Percentiles rank a stretch among this genome's conserved stretches.
Evolutionary conservation across 2,888 invertebrate species (phyloP).

Genomic region (Plebejus argus): DNA sequence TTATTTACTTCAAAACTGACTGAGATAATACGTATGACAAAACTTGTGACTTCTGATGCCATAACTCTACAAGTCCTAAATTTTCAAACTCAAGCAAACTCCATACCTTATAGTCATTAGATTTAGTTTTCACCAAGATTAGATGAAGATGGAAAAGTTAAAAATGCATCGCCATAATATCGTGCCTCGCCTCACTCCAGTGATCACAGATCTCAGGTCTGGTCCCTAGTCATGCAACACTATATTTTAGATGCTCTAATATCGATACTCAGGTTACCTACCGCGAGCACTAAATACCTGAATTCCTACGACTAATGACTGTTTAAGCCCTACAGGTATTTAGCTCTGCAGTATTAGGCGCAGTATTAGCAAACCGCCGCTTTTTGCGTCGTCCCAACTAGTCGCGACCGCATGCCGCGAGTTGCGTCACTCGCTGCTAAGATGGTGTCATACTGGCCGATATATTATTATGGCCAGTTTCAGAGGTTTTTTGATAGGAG

Average conservation of each 20-base stretch:
- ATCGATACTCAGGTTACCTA: neutral
- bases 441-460: neutral
- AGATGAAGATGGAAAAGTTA: too few species aligned
- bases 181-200: too few species aligned
- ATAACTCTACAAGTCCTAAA: neutral
- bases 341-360: neutral
- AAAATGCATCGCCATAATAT: too few species aligned
- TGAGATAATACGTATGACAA: neutral
- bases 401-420: constrained; percentile 5
- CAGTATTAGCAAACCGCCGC: constrained; percentile 14
- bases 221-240: neutral
- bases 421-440: neutral
- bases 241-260: neutral
- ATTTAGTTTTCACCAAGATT: too few species aligned
- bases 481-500: too few species aligned
- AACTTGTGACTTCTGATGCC: neutral
- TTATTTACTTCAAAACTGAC: neutral
- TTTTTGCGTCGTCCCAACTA: constrained; percentile 4
- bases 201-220: neutral
- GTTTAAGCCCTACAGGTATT: neutral
- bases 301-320: constrained; percentile 4
- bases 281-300: neutral
- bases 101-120: too few species aligned
- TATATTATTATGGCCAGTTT: neutral
- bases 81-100: too few species aligned